Percentiles rank a stretch among this genome's conserved stretches.
phyloP scores from a whole-genome alignment of 1,140 invertebrate species.

The Pomacea maculata region DNA sequence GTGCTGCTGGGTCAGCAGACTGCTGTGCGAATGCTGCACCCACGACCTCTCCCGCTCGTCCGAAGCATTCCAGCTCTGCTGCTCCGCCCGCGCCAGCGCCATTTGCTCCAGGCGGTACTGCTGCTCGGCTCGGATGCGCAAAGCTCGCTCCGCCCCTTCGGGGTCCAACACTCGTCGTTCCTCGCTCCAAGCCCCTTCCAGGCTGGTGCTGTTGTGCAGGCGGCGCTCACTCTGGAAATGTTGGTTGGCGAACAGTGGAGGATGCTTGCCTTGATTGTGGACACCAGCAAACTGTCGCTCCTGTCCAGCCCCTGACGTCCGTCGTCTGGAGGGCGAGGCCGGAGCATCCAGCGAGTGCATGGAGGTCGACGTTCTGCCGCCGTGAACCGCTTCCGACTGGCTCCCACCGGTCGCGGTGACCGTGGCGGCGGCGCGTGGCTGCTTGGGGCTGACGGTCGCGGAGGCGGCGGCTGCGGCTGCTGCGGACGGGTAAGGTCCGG shows the following conservation, averaged over 20 bases:
- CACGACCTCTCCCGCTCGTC: conserved; percentile 13
- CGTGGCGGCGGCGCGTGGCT: background rate
- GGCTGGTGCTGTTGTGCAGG: conserved; percentile 5
- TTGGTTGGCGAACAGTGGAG: conserved; percentile 11
- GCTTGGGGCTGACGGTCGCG: conserved; percentile 19
- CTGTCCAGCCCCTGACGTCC: background rate
- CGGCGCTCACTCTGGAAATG: conserved; percentile 20
- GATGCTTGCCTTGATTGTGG: conserved; percentile 24
- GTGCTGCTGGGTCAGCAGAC: no score
- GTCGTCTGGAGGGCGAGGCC: background rate
- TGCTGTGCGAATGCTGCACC: background rate
- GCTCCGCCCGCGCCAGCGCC: background rate
- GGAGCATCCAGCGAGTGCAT: background rate
- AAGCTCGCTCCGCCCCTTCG: background rate
- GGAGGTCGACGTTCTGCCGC: no score
- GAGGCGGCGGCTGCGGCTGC: conserved; percentile 17
- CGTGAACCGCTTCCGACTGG: conserved; percentile 7
- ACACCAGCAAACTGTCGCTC: conserved; percentile 18
- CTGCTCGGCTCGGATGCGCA: conserved; percentile 18
- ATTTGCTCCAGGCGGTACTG: background rate
- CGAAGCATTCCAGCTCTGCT: background rate
- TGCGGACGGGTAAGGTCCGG: conserved; percentile 18
- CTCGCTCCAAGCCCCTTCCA: conserved; percentile 15
- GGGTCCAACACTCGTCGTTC: no score
- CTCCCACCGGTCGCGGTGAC: no score